phyloP scores from a whole-genome alignment of 2,888 invertebrate genomes.

The Tricholauxania praeusta region DNA sequence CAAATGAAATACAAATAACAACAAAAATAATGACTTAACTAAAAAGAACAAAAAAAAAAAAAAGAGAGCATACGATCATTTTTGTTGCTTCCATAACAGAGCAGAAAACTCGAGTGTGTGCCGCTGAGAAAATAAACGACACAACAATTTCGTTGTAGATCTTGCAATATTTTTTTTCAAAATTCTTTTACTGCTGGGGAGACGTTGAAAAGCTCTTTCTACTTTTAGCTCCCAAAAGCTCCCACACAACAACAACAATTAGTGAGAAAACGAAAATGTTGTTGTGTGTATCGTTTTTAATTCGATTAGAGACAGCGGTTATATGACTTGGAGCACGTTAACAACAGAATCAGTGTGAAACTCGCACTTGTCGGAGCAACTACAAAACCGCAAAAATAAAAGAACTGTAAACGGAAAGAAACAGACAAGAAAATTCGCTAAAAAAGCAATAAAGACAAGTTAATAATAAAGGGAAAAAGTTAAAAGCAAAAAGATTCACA shows the following conservation, averaged over 20 bases:
- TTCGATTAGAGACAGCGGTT: slow-evolving; percentile 54
- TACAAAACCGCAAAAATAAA: slow-evolving; percentile 43
- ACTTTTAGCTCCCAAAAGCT: neutral
- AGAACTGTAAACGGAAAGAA: slow-evolving; percentile 38
- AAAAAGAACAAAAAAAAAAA: no score
- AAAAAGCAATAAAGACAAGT: slow-evolving; percentile 10
- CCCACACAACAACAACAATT: neutral
- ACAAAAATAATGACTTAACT: no score
- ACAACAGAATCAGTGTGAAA: slow-evolving; percentile 58
- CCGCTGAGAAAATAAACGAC: no score
- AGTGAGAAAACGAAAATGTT: neutral
- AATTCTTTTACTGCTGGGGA: no score
- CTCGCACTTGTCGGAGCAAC: slow-evolving; percentile 61
- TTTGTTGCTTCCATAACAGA: no score
- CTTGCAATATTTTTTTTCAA: no score
- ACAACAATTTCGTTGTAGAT: no score
- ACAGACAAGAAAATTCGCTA: slow-evolving; percentile 11
- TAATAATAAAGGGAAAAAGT: slow-evolving; percentile 23
- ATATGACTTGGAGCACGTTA: slow-evolving; percentile 51
- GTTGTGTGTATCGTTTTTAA: slow-evolving; percentile 47
- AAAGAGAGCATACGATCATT: no score
- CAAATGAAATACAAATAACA: no score
- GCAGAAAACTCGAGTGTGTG: no score
- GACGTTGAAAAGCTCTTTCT: no score
- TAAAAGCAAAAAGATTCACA: slow-evolving; percentile 17